A percentile compares a stretch with the other conserved stretches of the same genome.
Conservation (phyloP, 2,888 invertebrate species). For the Leptarthrus brevirostris region DNA sequence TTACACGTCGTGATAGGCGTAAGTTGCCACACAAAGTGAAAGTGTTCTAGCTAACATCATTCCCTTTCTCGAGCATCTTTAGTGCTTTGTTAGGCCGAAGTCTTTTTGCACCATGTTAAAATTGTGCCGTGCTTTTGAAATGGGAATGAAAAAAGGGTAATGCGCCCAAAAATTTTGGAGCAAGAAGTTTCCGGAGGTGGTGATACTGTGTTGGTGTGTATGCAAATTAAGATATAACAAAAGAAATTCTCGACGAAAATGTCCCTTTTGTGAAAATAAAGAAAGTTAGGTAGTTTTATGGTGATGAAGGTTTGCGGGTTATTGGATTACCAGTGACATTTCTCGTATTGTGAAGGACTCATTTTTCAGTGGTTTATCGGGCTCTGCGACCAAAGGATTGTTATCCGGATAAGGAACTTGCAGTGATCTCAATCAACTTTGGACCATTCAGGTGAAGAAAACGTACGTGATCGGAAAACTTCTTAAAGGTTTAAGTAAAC, state of each 20-base stretch:
- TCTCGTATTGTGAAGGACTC: constrained; percentile 2
- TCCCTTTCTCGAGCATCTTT: background rate
- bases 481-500: too few relatives aligned
- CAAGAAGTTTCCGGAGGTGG: background rate
- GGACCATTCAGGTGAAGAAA: constrained; percentile 32
- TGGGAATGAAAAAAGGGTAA: constrained; percentile 21
- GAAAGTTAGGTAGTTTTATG: background rate
- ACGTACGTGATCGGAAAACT: constrained; percentile 36
- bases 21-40: background rate
- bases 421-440: constrained; percentile 2
- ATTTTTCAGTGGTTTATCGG: background rate
- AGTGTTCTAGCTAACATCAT: background rate
- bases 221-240: constrained; percentile 40
- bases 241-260: constrained; percentile 14
- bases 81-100: constrained; percentile 7
- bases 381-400: background rate
- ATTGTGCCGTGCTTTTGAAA: background rate
- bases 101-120: background rate
- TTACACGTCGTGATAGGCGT: too few relatives aligned
- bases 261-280: constrained; percentile 16
- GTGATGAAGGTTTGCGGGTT: constrained; percentile 16
- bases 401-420: background rate
- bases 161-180: background rate
- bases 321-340: constrained; percentile 43
- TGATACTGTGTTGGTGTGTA: constrained; percentile 18